Base-by-base conservation (phyloP, 2,888 invertebrate genomes). In the Tubulanus polymorphus region DNA sequence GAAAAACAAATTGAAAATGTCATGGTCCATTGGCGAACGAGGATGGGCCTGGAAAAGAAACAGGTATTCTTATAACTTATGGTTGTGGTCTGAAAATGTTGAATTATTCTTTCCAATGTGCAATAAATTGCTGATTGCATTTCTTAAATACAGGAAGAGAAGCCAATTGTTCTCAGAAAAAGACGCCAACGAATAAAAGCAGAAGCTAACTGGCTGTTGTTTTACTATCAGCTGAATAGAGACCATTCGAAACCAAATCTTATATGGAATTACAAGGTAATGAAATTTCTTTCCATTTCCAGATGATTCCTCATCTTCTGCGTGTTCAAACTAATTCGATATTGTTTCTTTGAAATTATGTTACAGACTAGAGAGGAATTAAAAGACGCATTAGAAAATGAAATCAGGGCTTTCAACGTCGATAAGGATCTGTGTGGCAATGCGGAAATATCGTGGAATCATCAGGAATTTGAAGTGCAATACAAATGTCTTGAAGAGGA, bases 191-290 rank as follows among this genome's bases (percentile, higher is more conserved):
- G 90, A 60, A 86, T 94, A 59, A 92, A 92, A 81, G 87, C 89
- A 51, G 87, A 87, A 69, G 88, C 89, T 23, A 95, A 95, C 81
- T 94, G 94, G 91, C 85, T 87, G 51, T 83, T 93, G 64, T 96
- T 99, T 82, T 97, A 93, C 81, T 97, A 93, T 81, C 93, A 91
- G 80, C 99, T 99, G 81, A 87, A 87, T 73, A 86, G 87, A 73
- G 95, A 99, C 81, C 97, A 97, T 76, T 88, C 91, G 55, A 85
- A 93, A 78, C 93, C 97, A 0, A 95, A 97, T 82, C 84, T 99
- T 37, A 94, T 99, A 72, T 99, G 99, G 99, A 99, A 99, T 79
- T 94, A 94, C 74, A 95, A 94, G 80, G 91, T 90, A 59, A 10
- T 37, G n/a, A 0, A 12, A 15, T 10, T 32, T 10, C n/a, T 10